phyloP scores from a whole-genome alignment of 1,140 invertebrate genomes.

The Papilio machaon region DNA sequence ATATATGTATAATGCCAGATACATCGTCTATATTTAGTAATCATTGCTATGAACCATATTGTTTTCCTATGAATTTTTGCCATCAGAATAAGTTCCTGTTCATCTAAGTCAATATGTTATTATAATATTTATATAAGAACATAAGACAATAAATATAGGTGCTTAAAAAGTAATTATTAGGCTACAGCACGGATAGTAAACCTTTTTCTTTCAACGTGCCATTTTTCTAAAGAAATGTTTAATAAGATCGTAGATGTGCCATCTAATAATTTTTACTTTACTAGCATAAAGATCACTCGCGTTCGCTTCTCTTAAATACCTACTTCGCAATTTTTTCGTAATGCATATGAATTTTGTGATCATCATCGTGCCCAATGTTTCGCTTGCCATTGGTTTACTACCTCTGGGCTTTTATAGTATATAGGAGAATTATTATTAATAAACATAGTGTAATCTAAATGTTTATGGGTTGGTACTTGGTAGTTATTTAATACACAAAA shows the following conservation, averaged over 20 bases:
- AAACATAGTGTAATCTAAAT: not conserved
- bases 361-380: too few relatives aligned
- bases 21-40: not conserved
- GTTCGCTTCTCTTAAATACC: too few relatives aligned
- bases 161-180: not conserved
- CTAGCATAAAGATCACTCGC: too few relatives aligned
- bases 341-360: too few relatives aligned
- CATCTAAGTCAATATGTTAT: not conserved
- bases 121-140: not conserved
- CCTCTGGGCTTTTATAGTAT: too few relatives aligned
- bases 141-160: not conserved
- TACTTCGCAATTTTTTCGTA: not conserved
- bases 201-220: too few relatives aligned
- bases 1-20: too few relatives aligned
- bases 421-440: not conserved
- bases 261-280: too few relatives aligned
- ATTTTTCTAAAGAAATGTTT: too few relatives aligned
- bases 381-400: too few relatives aligned
- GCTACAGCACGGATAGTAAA: not conserved
- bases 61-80: not conserved
- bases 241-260: too few relatives aligned
- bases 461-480: not conserved
- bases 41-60: not conserved
- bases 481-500: not conserved
- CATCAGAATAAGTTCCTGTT: not conserved